Evolutionary conservation across 1,140 invertebrate species (phyloP).

Genomic region (Pseudachorutes palmiensis): DNA sequence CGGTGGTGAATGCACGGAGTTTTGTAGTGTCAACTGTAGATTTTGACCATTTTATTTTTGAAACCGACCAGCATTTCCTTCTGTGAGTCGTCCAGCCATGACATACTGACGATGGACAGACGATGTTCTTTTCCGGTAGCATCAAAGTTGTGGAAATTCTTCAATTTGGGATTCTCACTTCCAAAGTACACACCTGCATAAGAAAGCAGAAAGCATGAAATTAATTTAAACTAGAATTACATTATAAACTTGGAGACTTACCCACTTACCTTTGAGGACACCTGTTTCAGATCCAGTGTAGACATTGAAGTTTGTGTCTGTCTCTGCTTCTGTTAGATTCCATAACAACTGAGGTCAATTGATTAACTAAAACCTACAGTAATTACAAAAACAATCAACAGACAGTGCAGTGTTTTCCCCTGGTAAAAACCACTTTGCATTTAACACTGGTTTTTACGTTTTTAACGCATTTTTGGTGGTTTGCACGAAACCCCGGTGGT

Average conservation of each 20-base stretch:
- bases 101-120: conserved; percentile 58
- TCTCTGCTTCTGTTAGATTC: background rate
- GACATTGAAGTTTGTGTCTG: conserved; percentile 41
- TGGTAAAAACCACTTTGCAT: too few species aligned
- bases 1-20: conserved; percentile 40
- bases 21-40: conserved; percentile 51
- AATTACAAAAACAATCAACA: background rate
- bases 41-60: conserved; percentile 47
- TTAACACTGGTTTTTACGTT: too few species aligned
- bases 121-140: conserved; percentile 40
- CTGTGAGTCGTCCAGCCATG: conserved; percentile 58
- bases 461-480: too few species aligned
- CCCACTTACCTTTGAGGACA: conserved; percentile 48
- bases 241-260: background rate
- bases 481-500: too few species aligned
- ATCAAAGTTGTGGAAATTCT: conserved; percentile 14
- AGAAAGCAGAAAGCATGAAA: conserved; percentile 22
- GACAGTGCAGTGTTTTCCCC: too few species aligned
- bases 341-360: background rate
- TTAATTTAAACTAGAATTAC: background rate
- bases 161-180: conserved; percentile 13
- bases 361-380: background rate
- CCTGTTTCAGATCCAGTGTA: conserved; percentile 47
- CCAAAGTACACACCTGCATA: conserved; percentile 28
- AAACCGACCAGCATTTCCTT: conserved; percentile 56